A percentile compares a stretch with the other conserved stretches of the same genome.
phyloP scores from a whole-genome alignment of 2,797 vertebrate genomes.

The Pteropus rufus region DNA sequence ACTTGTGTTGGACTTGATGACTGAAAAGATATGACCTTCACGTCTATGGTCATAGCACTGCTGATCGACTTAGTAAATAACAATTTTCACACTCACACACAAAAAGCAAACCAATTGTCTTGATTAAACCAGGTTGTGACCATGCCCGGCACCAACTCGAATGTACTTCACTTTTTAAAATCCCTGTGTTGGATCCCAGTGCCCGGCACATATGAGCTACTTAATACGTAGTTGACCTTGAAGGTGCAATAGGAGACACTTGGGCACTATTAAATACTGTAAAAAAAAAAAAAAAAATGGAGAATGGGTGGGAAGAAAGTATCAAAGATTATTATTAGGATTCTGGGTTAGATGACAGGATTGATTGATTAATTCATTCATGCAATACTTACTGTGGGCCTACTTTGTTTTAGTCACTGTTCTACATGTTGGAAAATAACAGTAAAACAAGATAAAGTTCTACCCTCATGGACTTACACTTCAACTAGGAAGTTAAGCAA shows the following conservation, averaged over 20 bases:
- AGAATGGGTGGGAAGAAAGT: neutral
- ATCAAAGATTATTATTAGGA: neutral
- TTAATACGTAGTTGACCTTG: neutral
- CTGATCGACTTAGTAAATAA: neutral
- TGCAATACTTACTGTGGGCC: neutral
- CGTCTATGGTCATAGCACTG: neutral
- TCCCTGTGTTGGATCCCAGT: neutral
- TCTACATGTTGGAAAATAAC: neutral
- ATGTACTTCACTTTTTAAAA: neutral
- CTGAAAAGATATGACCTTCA: neutral
- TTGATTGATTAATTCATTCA: neutral
- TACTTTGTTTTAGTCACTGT: neutral
- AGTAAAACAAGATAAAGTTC: neutral
- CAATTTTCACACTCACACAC: neutral
- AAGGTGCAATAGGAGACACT: accelerated
- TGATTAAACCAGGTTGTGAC: too few species aligned
- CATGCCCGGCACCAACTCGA: too few species aligned
- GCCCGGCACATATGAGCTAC: neutral
- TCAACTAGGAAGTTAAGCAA: neutral
- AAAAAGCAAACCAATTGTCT: neutral
- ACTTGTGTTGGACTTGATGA: neutral
- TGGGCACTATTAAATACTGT: too few species aligned
- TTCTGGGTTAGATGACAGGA: neutral
- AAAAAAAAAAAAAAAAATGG: too few species aligned
- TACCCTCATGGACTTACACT: neutral